These are phyloP conservation scores for human (Homo sapiens) DNA, from an alignment of 2,113 vertebrate species.

Conservation along the genomic window DNA sequence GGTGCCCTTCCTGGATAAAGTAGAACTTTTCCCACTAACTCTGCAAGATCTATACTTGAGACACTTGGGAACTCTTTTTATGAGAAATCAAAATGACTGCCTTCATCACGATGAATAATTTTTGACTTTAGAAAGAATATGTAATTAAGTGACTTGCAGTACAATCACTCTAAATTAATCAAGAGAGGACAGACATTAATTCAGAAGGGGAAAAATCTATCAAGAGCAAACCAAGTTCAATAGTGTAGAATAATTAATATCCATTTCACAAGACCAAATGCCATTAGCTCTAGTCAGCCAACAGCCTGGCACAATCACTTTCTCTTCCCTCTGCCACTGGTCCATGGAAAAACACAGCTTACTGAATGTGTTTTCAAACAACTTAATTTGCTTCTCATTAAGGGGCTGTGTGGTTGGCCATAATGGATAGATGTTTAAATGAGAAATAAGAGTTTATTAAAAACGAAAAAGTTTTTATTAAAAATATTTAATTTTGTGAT, in stretches of 20 bases:
- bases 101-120: conserved; percentile 61
- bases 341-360: conserved; percentile 45
- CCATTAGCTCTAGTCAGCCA: conserved; percentile 67
- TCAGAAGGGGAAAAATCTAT: conserved; percentile 76
- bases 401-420: background rate
- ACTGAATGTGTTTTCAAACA: conserved; percentile 43
- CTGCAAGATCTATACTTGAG: background rate
- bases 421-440: conserved; percentile 14
- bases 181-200: conserved; percentile 80
- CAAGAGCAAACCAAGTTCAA: conserved; percentile 75
- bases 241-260: conserved; percentile 76
- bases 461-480: background rate
- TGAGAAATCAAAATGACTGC: conserved; percentile 62
- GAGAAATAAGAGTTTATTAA: conserved; percentile 12
- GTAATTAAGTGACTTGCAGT: conserved; percentile 77
- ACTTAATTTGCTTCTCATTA: conserved; percentile 66
- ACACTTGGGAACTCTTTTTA: conserved; percentile 41
- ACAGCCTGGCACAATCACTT: conserved; percentile 9
- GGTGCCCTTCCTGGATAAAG: background rate
- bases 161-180: conserved; percentile 81
- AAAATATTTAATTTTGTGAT: conserved; percentile 18
- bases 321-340: conserved; percentile 17
- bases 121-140: conserved; percentile 74
- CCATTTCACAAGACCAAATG: conserved; percentile 75
- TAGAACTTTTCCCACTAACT: background rate